Evolutionary conservation across 2,113 vertebrate genomes (phyloP).

Genomic region (Tyto alba): DNA sequence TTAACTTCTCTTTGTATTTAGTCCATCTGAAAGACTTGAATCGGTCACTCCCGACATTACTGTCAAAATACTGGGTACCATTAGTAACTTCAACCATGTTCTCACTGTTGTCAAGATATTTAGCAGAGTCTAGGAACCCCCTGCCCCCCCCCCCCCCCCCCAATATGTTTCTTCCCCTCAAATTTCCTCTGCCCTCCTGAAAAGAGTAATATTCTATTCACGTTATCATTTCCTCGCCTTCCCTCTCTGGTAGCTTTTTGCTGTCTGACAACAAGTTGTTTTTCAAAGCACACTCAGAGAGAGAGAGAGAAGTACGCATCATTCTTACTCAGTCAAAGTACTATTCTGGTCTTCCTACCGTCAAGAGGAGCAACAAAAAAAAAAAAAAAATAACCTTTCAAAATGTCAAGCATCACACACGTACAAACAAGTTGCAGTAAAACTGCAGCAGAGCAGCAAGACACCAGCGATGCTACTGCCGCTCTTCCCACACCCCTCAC

Average conservation of each 20-base stretch:
- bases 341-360: not conserved
- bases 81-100: not conserved
- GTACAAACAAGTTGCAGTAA: not conserved
- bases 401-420: not conserved
- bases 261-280: not conserved
- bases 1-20: not conserved
- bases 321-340: not conserved
- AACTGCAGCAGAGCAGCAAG: not conserved
- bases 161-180: not conserved
- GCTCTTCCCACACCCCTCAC: not conserved
- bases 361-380: not conserved
- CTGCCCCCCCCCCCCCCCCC: no score
- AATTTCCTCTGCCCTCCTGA: not conserved
- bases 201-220: not conserved
- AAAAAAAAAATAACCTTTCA: not conserved
- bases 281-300: not conserved
- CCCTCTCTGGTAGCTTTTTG: not conserved
- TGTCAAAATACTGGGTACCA: not conserved
- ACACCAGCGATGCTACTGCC: not conserved
- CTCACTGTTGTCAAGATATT: not conserved
- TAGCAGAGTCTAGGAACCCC: not conserved
- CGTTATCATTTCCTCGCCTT: not conserved
- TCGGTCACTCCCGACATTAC: not conserved
- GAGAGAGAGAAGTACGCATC: not conserved
- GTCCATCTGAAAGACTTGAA: not conserved